phyloP scores from a whole-genome alignment of 2,797 vertebrate species.

The Esox lucius region DNA sequence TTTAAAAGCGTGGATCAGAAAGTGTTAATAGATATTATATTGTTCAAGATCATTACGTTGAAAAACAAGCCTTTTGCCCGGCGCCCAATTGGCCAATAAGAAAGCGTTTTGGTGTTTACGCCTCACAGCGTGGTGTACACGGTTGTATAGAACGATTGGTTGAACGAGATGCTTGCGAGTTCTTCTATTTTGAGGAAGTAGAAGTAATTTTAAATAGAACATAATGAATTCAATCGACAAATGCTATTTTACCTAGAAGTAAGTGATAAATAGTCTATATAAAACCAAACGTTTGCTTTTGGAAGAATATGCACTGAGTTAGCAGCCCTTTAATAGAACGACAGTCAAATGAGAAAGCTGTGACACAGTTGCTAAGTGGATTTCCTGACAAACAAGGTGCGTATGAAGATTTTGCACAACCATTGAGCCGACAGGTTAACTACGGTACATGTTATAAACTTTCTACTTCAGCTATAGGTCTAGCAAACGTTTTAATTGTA shows the following conservation, averaged over 20 bases:
- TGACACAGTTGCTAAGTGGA: background rate
- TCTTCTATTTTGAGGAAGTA: constrained; percentile 36
- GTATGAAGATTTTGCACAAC: background rate
- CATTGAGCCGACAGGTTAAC: background rate
- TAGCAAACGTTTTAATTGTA: background rate
- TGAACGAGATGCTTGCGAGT: constrained; percentile 14
- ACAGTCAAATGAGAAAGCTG: background rate
- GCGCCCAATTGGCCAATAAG: background rate
- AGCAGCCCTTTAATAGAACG: background rate
- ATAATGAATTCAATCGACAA: background rate
- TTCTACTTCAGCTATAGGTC: background rate
- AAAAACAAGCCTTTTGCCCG: background rate
- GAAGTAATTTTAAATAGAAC: background rate
- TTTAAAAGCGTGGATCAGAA: background rate
- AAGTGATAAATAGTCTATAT: background rate
- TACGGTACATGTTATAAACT: background rate
- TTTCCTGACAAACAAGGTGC: background rate
- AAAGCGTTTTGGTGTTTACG: background rate
- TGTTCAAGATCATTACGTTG: no score
- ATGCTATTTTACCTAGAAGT: background rate
- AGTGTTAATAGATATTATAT: no score
- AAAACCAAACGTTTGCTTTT: background rate
- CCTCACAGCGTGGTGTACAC: background rate
- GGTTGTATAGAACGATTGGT: constrained; percentile 22
- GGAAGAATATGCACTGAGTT: background rate